These are phyloP conservation scores for Empidonax alnorum DNA, from an alignment of 2,113 vertebrate species.

Conservation along the genomic window DNA sequence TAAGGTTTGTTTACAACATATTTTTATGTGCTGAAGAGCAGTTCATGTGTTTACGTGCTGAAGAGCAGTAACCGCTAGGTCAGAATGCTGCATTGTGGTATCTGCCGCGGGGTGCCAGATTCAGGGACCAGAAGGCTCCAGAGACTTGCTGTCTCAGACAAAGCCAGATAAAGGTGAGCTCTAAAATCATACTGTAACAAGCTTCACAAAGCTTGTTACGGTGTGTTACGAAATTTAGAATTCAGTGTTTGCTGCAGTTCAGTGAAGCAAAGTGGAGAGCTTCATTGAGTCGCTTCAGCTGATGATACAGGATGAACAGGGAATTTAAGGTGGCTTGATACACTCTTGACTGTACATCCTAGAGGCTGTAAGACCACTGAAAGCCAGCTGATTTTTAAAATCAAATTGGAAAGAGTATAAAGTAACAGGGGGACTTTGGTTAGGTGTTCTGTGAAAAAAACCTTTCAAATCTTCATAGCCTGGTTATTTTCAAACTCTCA, in stretches of 20 bases:
- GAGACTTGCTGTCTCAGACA: not conserved
- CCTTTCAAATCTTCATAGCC: not conserved
- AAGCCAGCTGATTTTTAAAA: not conserved
- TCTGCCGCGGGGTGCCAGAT: not conserved
- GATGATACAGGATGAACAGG: fast-evolving
- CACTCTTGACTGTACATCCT: not conserved
- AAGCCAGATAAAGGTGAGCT: not conserved
- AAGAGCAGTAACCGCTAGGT: not conserved
- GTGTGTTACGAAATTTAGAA: not conserved
- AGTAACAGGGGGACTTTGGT: not conserved
- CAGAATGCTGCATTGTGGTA: not conserved
- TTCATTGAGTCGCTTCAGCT: not conserved
- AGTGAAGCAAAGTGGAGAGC: not conserved
- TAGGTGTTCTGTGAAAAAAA: not conserved
- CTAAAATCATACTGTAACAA: not conserved
- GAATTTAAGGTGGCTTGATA: not conserved
- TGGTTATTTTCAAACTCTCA: slow-evolving; percentile 14
- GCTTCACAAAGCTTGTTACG: not conserved
- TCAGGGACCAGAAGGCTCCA: not conserved
- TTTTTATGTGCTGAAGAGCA: not conserved
- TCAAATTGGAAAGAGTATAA: not conserved
- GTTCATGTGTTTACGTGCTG: not conserved
- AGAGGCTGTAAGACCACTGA: not conserved
- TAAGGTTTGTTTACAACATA: not conserved
- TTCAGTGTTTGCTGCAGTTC: not conserved